These are phyloP conservation scores for Lamellibrachia satsuma DNA, from an alignment of 2,888 invertebrate genomes.

Conservation along the genomic window DNA sequence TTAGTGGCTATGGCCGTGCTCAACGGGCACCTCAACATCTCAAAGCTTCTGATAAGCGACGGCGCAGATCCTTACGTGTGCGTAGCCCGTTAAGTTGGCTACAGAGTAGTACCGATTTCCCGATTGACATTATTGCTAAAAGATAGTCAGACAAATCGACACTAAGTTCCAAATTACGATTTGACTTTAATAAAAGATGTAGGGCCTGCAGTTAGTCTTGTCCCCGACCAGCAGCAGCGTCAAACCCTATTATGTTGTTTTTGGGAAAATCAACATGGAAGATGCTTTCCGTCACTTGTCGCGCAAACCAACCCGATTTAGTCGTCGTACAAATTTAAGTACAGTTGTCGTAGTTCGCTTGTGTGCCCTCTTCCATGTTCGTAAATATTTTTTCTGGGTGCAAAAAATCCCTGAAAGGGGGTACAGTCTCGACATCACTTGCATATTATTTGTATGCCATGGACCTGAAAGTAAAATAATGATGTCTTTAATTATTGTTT, in stretches of 20 bases:
- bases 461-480: too few relatives aligned
- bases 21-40: conserved; percentile 9
- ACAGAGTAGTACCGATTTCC: background rate
- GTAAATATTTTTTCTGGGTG: too few relatives aligned
- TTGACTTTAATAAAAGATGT: background rate
- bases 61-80: background rate
- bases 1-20: conserved; percentile 13
- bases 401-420: too few relatives aligned
- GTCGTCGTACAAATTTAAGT: too few relatives aligned
- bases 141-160: background rate
- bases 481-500: background rate
- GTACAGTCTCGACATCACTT: too few relatives aligned
- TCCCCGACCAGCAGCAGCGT: background rate
- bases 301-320: background rate
- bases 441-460: too few relatives aligned
- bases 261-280: background rate
- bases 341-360: too few relatives aligned
- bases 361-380: too few relatives aligned
- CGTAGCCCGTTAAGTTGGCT: background rate
- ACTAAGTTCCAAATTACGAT: background rate
- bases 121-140: background rate
- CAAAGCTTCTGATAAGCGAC: background rate
- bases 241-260: background rate
- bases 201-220: background rate
- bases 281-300: background rate